Base-by-base conservation (phyloP, 1,140 invertebrate species). In the Mycetomoellerius zeteki region DNA sequence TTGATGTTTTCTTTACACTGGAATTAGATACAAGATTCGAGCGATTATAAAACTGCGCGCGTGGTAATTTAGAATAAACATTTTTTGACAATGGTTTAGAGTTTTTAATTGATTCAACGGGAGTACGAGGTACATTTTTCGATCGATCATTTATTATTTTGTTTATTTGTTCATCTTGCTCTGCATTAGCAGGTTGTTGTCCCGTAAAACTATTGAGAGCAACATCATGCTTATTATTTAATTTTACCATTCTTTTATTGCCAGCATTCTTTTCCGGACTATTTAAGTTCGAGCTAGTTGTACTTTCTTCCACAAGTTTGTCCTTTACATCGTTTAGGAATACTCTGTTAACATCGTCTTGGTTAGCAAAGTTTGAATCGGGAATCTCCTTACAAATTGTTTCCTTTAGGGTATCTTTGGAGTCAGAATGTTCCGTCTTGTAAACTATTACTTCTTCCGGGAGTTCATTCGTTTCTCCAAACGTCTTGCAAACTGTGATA, bases 361-460 rank as follows among this genome's bases (percentile, higher is more conserved):
- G 80, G 54, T 50, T 19, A 24, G 37, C n/a, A 62, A 62, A 75
- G 69, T 75, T 75, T 7, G 14, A 62, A 14, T 84, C n/a, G 58
- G 27, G 37, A 75, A 84, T 73, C 80, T 80, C 43, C 67, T 77
- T 85, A 78, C 30, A 43, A 85, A 64, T 54, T 77, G 43, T 85
- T 52, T 77, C 75, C 58, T 85, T 24, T 43, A 16, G 72, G n/a
- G 47, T 24, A 47, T 58, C 24, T 60, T 56, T 7, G 21, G 19
- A 58, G 67, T 82, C 67, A 19, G 54, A 24, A 84, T 33, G 43
- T 14, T 21, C 47, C 21, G 37, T 14, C 54, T n/a, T 33, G 54
- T 24, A 58, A 82, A 58, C 80, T 73, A 33, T 73, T 72, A 21
- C 37, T 75, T 62, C 54, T 84, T 62, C 80, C 19, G 67, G 12